Evolutionary conservation across 92 coral and sea anemone genomes (phyloP), one percentile per base, ranked within the genome.

Genomic region (Blastomussa wellsi): DNA sequence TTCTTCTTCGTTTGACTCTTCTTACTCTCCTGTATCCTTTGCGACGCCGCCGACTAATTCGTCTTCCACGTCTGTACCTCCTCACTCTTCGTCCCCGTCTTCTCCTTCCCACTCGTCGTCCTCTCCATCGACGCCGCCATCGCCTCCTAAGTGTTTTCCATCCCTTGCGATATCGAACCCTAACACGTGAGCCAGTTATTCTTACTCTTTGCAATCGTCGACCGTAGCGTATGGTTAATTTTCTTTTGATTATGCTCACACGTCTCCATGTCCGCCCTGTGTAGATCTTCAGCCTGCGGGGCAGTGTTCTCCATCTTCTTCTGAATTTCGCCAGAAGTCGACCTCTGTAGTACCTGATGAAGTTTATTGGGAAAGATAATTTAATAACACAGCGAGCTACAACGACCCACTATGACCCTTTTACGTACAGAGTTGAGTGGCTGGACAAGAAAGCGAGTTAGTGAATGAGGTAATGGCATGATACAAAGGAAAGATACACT

Each of bases 1-100:
- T 41, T 7, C 80, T 66, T 32, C 73, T 74, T 83, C 80, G 74
- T 14, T 28, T 59, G 16, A 33, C 29, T 31, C 80, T 74, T 74
- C 80, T 62, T 16, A 39, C 32, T 44, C 33, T 74, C 41, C 87
- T 39, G 47, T 41, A 29, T 38, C 79, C 44, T 60, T 49, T 82
- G 4, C 70, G 79, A 28, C 86, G 33, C 15, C 60, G 60, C 22
- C 53, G 31, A 19, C 22, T 19, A 1, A 57, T 14, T 73, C 79
- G 33, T 42, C 86, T 39, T 31, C 62, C 15, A 22, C 86, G 86
- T 20, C 73, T 19, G 59, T 62, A 44, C 35, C 35, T 41, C 53
- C 38, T n/a, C 19, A 55, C 24, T 73, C 14, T 73, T 2, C 78
- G 72, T 73, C 55, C 51, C 24, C 75, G 10, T 36, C 70, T 22